These are phyloP conservation scores for Apotomis capreana DNA, from an alignment of 2,888 invertebrate species.

Conservation along the genomic window DNA sequence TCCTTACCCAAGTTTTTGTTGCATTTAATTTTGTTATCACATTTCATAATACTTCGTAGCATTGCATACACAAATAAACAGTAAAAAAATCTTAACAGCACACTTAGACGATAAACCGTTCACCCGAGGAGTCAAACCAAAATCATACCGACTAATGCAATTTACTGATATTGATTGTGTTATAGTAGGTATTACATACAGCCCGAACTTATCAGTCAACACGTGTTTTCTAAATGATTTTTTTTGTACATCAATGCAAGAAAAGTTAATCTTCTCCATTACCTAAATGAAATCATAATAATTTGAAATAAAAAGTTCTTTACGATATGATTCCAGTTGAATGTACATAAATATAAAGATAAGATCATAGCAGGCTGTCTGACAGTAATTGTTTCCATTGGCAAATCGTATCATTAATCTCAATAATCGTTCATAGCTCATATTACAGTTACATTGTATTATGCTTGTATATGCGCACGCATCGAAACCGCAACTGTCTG, in stretches of 20 bases:
- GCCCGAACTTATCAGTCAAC: no score
- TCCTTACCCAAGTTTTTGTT: no score
- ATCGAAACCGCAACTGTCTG: background rate
- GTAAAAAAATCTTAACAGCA: no score
- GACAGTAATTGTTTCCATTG: constrained; percentile 14
- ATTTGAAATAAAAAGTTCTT: background rate
- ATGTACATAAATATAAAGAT: background rate
- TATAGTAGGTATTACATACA: no score
- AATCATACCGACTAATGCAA: no score
- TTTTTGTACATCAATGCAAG: background rate
- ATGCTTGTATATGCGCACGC: background rate
- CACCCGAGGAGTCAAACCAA: no score
- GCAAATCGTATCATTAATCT: constrained; percentile 22
- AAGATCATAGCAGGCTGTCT: background rate
- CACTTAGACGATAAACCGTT: no score
- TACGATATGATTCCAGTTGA: background rate
- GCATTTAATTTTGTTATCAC: no score
- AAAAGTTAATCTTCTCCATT: background rate
- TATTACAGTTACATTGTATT: constrained; percentile 4
- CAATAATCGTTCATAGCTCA: constrained; percentile 17
- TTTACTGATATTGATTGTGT: no score
- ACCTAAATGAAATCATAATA: background rate
- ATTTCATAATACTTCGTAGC: no score
- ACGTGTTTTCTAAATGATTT: no score
- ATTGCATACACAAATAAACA: no score